Evolutionary conservation across 2,113 vertebrate genomes (phyloP), one percentile per base, ranked within the genome.

Genomic region (Octodon degus): DNA sequence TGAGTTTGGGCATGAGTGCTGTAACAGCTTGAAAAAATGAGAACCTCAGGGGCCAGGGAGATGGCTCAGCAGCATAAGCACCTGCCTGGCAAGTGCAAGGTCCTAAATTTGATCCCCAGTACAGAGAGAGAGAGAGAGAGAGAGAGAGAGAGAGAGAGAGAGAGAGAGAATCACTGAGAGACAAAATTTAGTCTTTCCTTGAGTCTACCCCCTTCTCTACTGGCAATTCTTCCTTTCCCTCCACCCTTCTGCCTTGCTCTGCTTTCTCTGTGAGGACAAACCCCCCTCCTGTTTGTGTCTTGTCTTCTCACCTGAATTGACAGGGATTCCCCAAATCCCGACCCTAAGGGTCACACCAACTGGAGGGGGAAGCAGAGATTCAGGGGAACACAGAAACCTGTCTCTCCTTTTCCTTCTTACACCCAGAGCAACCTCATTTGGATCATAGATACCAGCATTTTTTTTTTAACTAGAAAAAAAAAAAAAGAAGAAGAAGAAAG

Each of bases 121-220:
- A 55, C 53, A 1, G 7, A 6, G 4, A 50, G 4, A 1, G 50
- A 50, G 50, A 50, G 10, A 50, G 50, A 50, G 50, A 50, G 50
- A 50, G 50, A 50, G 50, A 7, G 10, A 50, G 53, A 55, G 76
- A 76, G 91, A 84, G 89, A 72, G 50, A 50, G 50, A 50, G 50
- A 50, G 50, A 50, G 50, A 7, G 10, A 50, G 53, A 55, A 14
- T 55, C 53, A 14, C 86, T 27, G 76, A 76, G 91, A 84, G 89
- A 72, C 93, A 89, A 92, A 91, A 4, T 65, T 63, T 91, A 30
- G 40, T 17, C 50, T 27, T 30, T 76, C 47, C 72, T 58, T 53
- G 4, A 24, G 34, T 2, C 13, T 58, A 24, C 47, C 62, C 34
- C 22, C 20, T 53, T 43, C 0, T n/a, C 17, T 53, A 2, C 16